Percentiles rank a stretch among this genome's conserved stretches.
Evolutionary conservation across 1,140 invertebrate species (phyloP).

Genomic region (Andricus grossulariae): DNA sequence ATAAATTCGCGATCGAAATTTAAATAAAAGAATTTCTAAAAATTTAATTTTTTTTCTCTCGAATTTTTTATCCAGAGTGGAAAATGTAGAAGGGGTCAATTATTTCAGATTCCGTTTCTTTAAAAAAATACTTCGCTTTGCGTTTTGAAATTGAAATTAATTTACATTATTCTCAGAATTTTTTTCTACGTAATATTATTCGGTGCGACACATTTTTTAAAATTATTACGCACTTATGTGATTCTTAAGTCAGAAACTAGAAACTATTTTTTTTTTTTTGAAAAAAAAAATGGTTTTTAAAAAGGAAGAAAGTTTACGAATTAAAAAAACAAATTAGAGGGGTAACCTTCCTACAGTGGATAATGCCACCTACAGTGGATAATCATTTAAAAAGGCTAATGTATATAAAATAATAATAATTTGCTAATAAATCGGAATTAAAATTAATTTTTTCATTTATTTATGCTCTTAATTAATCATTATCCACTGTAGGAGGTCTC

Average conservation of each 20-base stretch:
- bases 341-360: no score
- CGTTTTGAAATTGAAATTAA: conserved; percentile 13
- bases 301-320: neutral
- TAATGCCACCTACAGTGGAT: no score
- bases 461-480: no score
- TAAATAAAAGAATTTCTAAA: no score
- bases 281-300: neutral
- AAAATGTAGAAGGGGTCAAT: neutral
- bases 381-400: neutral
- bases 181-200: neutral
- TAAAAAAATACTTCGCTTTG: conserved; percentile 13
- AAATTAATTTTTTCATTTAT: no score
- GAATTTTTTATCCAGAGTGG: neutral
- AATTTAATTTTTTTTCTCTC: no score
- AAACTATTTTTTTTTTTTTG: neutral
- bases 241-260: conserved; percentile 7
- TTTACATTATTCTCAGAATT: neutral
- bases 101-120: neutral
- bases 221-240: conserved; percentile 11
- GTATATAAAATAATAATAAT: neutral
- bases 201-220: conserved; percentile 17
- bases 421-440: no score
- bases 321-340: no score
- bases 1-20: no score
- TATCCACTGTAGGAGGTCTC: no score